phyloP scores from a whole-genome alignment of 1,140 invertebrate genomes.

The Episyrphus balteatus region DNA sequence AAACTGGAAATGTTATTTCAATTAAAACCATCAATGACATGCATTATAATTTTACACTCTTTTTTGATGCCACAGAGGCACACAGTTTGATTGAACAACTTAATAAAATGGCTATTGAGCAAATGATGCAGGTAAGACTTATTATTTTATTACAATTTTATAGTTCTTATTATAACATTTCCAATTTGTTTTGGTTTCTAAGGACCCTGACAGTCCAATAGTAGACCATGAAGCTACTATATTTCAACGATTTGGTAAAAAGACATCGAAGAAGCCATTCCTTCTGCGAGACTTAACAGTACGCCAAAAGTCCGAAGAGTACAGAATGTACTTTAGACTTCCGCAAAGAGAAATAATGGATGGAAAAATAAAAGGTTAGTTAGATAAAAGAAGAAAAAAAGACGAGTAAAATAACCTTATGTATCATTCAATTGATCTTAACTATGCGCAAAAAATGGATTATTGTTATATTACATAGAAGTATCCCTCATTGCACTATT shows the following conservation, averaged over 20 bases:
- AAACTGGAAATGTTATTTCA: constrained; percentile 25
- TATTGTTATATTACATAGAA: no score
- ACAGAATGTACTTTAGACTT: constrained; percentile 73
- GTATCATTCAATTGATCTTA: no score
- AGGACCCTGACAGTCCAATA: constrained; percentile 37
- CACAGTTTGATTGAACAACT: constrained; percentile 88
- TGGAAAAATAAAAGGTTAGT: constrained; percentile 68
- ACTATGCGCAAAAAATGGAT: no score
- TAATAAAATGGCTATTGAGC: constrained; percentile 93
- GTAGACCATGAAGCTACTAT: constrained; percentile 25
- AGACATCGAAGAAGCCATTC: constrained; percentile 75
- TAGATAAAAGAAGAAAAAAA: not conserved
- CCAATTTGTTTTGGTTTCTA: constrained; percentile 32
- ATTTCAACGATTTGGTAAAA: constrained; percentile 57
- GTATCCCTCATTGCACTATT: no score
- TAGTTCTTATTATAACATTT: not conserved
- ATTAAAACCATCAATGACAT: constrained; percentile 32
- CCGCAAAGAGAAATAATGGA: constrained; percentile 84
- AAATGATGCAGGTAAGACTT: constrained; percentile 34
- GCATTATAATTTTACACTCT: constrained; percentile 45
- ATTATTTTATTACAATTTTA: not conserved
- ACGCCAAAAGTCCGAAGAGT: constrained; percentile 78
- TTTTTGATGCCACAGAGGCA: constrained; percentile 79
- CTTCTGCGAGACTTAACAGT: constrained; percentile 92
- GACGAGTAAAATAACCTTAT: not conserved